Evolutionary conservation across 2,113 vertebrate genomes (phyloP), one percentile per base, ranked within the genome.

Genomic region (Cervus canadensis): DNA sequence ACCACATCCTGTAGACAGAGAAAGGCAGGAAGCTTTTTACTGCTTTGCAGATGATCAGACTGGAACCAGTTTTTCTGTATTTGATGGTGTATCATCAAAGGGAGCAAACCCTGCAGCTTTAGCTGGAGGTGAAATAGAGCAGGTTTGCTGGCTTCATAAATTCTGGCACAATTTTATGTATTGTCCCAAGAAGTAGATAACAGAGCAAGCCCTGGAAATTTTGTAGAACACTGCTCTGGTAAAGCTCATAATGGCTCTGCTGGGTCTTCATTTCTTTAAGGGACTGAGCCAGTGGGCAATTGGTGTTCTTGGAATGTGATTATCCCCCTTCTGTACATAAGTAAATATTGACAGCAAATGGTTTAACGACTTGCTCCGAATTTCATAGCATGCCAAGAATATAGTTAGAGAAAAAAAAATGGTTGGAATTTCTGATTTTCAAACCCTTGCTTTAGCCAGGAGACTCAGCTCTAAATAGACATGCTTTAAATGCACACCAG

Each of bases 401-500:
- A 50, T 8, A 43, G 33, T 91, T 14, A 60, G n/a, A 88, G 87
- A 12, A 78, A 89, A 71, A 71, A 76, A 57, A 62, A 52, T 5
- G 50, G 82, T 43, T 90, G 26, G 45, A 56, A 87, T 96, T 92
- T 98, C 54, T 94, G 50, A 94, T 67, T 94, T 96, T 96, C 64
- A 95, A 87, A 83, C 23, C 33, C 40, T 21, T 56, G 25, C 16
- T 86, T 93, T 95, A 95, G 43, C 56, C 40, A 48, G 85, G 56
- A 89, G 56, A 82, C 40, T 89, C 40, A 33, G 28, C 40, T 97
- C 57, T 89, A 86, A 54, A 60, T 48, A 95, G 60, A 43, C n/a
- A 48, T 33, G 25, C 9, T 95, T 96, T 79, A 78, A 89, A 76
- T 52, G 40, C 7, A 57, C 64, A 43, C 17, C 11, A 33, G 45